Evolutionary conservation across 2,888 invertebrate species (phyloP), one percentile per base, ranked within the genome.

Genomic region (Junonia oenone): DNA sequence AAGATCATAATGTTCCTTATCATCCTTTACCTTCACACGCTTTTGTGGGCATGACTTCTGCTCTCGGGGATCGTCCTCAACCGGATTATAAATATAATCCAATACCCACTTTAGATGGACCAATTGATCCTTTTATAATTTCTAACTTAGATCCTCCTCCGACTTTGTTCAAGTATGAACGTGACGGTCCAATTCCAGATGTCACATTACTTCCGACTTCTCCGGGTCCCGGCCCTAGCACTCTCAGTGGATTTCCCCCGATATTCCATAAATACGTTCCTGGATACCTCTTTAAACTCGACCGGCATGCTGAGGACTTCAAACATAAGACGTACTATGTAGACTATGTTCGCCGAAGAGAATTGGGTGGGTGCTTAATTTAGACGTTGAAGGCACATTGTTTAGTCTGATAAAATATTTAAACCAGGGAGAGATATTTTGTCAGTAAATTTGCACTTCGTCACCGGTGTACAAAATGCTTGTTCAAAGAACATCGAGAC

Each of bases 301-400:
- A 80, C 71, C 87, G 84, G 80, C 82, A 86, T 78, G 82, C 78
- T 66, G 87, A 82, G 73, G 89, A 89, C 78, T 78, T 86, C 81
- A 78, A 73, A 66, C 81, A 82, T 77, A 84, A 87, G 83, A 87
- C 89, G 81, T 85, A 84, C 79, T 90, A 79, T 84, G 79, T 90
- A 88, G 89, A 90, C 79, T 89, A 89, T 85, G 81, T 85, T 71
- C 88, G 87, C 79, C 81, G 80, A 78, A 78, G 89, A 82, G 83
- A 88, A 72, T 78, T 87, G 85, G 90, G 90, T 90, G 89, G 85
- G 90, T 89, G 89, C 85, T 89, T 87, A 87, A 84, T 80, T 83
- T 82, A 74, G 78, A 79, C 76, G 31, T 37, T 75, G 83, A 83
- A 83, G 83, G 81, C 84, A 84, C 83, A n/a, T 33, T 63, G 37